These are phyloP conservation scores for Hydra vulgaris DNA, from an alignment of 30 jellyfish, hydroid and myxozoan species.

Conservation along the genomic window DNA sequence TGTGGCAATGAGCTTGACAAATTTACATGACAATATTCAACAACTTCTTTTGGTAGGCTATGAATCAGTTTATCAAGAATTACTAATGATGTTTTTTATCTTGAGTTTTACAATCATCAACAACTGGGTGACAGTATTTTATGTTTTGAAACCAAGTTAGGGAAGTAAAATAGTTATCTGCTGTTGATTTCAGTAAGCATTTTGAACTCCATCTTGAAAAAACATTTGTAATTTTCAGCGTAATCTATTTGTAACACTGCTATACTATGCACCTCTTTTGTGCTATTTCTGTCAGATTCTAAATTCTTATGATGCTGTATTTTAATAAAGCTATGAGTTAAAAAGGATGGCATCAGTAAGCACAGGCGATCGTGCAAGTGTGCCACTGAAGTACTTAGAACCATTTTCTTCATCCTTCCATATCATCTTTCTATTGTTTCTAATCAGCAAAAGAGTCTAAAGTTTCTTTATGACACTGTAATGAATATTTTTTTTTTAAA, in stretches of 20 bases:
- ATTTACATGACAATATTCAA: too few relatives aligned
- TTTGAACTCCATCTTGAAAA: neutral
- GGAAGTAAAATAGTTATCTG: neutral
- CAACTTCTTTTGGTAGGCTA: neutral
- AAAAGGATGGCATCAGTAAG: neutral
- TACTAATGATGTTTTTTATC: neutral
- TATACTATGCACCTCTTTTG: neutral
- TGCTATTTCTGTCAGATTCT: neutral
- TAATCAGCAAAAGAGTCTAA: neutral
- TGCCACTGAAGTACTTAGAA: neutral
- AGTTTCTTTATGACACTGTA: too few relatives aligned
- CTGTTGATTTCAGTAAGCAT: neutral
- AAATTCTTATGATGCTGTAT: neutral
- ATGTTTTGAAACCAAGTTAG: neutral
- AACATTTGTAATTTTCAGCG: neutral
- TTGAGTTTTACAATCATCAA: neutral
- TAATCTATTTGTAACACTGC: neutral
- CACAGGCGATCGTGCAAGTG: neutral
- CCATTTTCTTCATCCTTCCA: neutral
- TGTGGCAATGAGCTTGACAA: too few relatives aligned
- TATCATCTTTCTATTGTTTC: neutral
- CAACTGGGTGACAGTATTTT: neutral
- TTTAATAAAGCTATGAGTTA: neutral
- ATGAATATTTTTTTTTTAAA: too few relatives aligned
- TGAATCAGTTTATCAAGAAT: neutral